Base-by-base conservation (phyloP, 2,888 invertebrate species). In the Microplitis deprimator region DNA sequence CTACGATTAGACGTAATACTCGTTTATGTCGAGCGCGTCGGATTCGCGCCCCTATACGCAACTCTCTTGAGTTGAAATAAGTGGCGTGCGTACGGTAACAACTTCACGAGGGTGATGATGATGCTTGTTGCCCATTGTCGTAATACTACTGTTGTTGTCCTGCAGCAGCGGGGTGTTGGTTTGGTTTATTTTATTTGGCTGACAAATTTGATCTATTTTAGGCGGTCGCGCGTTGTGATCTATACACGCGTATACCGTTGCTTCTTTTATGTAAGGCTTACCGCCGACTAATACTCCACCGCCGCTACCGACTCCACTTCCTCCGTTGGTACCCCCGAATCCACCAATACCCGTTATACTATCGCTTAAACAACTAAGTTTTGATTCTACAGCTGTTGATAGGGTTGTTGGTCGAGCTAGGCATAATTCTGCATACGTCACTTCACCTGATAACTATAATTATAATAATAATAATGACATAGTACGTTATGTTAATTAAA, bases 231-330 rank as follows among this genome's bases (percentile, higher is more conserved):
- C 92, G 83, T 91, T 92, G 87, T 94, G 94, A 90, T 94, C 94
- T 89, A 94, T 94, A 91, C 94, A 94, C 79, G 94, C 94, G 89
- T 94, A 94, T 87, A 94, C 93, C 84, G 94, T 94, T 73, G 94
- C 92, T 85, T 94, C 94, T 83, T 93, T 93, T 80, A 92, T 89
- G 91, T 92, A 82, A 90, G 92, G 85, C 90, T 91, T 89, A 88
- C 92, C 86, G 90, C 91, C 88, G 86, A 90, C 89, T 90, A 92
- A 85, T 90, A 85, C 87, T 80, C 87, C 86, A 6, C 86, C 84
- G 17, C 87, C 85, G 59, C 84, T 79, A 67, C 86, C 83, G 82
- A 86, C 87, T 50, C 87, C 85, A 68, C 86, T 85, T 68, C 84
- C 82, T 62, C 82, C 83, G 65, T 87, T 85, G 68, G 86, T 85